Evolutionary conservation across 2,888 invertebrate species (phyloP), one percentile per base, ranked within the genome.

Genomic region (Drosophila siamana): DNA sequence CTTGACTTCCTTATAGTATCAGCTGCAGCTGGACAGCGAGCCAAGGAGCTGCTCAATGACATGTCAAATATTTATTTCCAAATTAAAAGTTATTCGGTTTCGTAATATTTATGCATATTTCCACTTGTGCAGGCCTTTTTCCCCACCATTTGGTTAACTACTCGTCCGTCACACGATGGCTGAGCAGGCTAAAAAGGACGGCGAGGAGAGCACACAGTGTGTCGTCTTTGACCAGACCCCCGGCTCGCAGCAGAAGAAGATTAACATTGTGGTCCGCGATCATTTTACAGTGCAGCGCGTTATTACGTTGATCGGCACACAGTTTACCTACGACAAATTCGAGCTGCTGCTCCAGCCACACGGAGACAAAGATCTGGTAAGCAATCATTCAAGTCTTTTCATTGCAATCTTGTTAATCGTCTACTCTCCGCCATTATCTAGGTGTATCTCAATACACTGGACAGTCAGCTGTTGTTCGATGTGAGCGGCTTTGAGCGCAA

Each of bases 191-290:
- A 67, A 50, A 22, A 88, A 77, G 66, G 88, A 89, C 50, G 83
- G 63, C 64, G 73, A 78, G 44, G 78, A 82, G 66, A 70, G 41
- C 40, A 88, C 90, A 66, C 89, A 91, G 69, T 92, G 91, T 75
- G 90, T 88, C 44, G 91, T 92, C 44, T 86, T 88, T 69, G 92
- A 92, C 74, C 91, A 90, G 74, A 91, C 91, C 59, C 91, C 91
- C 28, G 85, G 88, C 52, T 90, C 92, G 26, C 90, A 89, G 62
- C 90, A 91, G 56, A 92, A 90, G 72, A 92, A 90, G 82, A 90
- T 92, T 56, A 90, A 82, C 67, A 78, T 92, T 41, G 88, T 92
- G 24, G 91, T 92, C 6, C 90, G 91, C 13, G 85, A 90, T 24
- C 84, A 84, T 22, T 89, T 88, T 40, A 92, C 91, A 26, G 91